Evolutionary conservation across 2,888 invertebrate genomes (phyloP), one percentile per base, ranked within the genome.

Genomic region (Spilarctia lutea): DNA sequence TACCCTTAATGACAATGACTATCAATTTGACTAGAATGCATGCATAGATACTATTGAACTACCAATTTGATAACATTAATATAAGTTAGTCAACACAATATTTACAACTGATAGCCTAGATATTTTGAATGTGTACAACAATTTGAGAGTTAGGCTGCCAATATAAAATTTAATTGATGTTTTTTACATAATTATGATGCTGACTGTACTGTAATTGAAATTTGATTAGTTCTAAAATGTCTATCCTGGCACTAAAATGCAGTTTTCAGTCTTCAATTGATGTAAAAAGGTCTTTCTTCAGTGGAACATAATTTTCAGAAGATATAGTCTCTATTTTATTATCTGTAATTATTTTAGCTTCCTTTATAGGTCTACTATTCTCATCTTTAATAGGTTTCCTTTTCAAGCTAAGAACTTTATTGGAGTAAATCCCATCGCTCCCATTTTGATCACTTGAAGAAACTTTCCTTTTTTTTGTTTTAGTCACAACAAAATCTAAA

Each of bases 321-420:
- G 79, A 66, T 10, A 78, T 72, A 66, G 76, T 39, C 24, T 84
- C 84, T 71, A 86, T 75, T 76, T 87, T 86, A 79, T 81, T 85
- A 52, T 89, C 88, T 65, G 83, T 77, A 80, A 79, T 86, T 16
- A 90, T 79, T 85, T 93, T 94, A 16, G 87, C 78, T 80, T 94
- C 94, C 75, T 94, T 94, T 1, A 88, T 76, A 24, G 93, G 91
- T 76, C 92, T 90, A 13, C 77, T 78, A 73, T 88, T 89, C 18
- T 95, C 94, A 83, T 94, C 94, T 82, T 94, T 94, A 16, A 89
- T 83, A 60, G 90, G 85, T 85, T 95, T 95, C 67, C 95, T 90
- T 83, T 96, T 96, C 71, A 95, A 86, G 83, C 93, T 93, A 39
- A 94, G 77, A 69, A 89, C 88, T 90, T 93, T 95, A 78, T 91